Base-by-base conservation (phyloP, 2,113 vertebrate species). In the Carassius auratus region DNA sequence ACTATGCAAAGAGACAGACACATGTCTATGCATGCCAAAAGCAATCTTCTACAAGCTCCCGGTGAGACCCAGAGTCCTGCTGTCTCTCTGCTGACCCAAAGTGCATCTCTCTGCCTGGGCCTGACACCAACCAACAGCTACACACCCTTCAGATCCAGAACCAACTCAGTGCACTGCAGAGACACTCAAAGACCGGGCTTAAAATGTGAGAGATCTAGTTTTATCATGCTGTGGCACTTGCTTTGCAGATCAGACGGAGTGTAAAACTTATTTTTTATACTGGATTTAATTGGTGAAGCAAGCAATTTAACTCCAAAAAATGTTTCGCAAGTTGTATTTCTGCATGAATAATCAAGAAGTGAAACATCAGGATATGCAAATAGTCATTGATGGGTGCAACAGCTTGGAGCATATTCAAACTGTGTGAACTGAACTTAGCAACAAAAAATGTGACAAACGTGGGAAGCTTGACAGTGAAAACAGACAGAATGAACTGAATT, bases 11-110 rank as follows among this genome's bases (percentile, higher is more conserved):
- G 23, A 68, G 26, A 33, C 45, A 82, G 80, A 55, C 45, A 30
- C 77, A 50, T 45, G 80, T 69, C 80, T 52, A 66, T 69, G 80
- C 80, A 52, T 69, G 80, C 62, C 80, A 82, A 23, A 69, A 68
- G 62, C 45, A 82, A 82, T 82, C 80, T 33, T 66, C 59, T 48
- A 38, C 61, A 50, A 42, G 59, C 78, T 48, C 45, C 45, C 64
- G 13, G 64, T 3, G 61, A 26, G 61, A 68, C n/a, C 62, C 79
- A 48, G 26, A 82, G 80, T 17, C 80, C 62, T 8, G 26, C 62
- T 19, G 38, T 50, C 42, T 69, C 76, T 36, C 79, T 50, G 45
- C 79, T 68, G 61, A 81, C 61, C 77, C 62, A 81, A 48, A 81
- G 33, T 50, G 42, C 79, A 68, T 81, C 79, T 66, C 61, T 48